phyloP scores from a whole-genome alignment of 2,797 vertebrate genomes.

The Falco naumanni region DNA sequence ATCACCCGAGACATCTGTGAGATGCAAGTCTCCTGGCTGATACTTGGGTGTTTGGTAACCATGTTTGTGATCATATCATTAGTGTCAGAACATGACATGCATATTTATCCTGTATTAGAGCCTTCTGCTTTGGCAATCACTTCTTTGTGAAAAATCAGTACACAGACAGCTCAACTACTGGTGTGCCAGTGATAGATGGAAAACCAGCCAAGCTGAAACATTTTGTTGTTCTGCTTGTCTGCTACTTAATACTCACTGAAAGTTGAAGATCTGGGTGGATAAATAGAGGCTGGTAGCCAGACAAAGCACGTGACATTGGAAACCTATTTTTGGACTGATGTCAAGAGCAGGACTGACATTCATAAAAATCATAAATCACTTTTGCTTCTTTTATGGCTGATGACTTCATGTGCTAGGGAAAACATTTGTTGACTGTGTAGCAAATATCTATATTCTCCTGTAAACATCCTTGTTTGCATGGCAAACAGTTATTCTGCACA shows the following conservation, averaged over 20 bases:
- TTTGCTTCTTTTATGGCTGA: not conserved
- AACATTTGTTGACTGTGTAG: not conserved
- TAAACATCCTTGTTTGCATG: not conserved
- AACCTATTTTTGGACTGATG: not conserved
- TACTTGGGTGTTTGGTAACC: not conserved
- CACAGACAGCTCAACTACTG: not conserved
- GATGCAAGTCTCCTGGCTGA: not conserved
- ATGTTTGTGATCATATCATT: not conserved
- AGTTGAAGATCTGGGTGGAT: not conserved
- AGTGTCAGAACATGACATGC: not conserved
- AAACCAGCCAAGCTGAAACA: not conserved
- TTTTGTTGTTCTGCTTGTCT: not conserved
- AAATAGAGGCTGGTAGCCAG: not conserved
- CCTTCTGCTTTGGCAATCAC: not conserved
- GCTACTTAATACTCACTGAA: not conserved
- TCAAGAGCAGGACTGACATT: not conserved
- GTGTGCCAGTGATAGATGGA: not conserved
- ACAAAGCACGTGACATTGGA: not conserved
- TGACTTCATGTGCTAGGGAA: not conserved
- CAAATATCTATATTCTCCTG: not conserved
- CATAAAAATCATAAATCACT: not conserved
- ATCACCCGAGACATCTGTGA: constrained; percentile 37
- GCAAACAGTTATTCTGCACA: not conserved
- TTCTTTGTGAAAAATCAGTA: not conserved
- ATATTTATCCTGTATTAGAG: not conserved